Conservation (phyloP, 2,888 invertebrate genomes). For the Leucophora obtusa region DNA sequence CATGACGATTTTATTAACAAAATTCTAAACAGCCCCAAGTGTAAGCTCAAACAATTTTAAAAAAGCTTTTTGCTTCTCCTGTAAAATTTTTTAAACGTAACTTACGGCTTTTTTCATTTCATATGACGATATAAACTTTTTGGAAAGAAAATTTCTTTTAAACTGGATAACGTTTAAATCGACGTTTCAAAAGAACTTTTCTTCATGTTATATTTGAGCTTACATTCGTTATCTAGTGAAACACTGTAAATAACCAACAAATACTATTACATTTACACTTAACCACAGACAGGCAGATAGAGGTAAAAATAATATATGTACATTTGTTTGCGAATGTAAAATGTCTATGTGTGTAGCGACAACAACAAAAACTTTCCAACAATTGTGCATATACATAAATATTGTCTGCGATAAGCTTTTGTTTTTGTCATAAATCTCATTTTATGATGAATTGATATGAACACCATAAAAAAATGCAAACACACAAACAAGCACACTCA, state of each 20-base stretch:
- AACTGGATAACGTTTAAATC: too few relatives aligned
- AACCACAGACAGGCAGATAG: slow-evolving; percentile 36
- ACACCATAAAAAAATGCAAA: slow-evolving; percentile 54
- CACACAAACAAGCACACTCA: slow-evolving; percentile 26
- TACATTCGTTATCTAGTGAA: too few relatives aligned
- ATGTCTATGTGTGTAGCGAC: neutral
- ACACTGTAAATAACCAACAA: neutral
- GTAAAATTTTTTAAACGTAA: too few relatives aligned
- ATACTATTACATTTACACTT: slow-evolving; percentile 38
- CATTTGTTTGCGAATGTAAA: neutral
- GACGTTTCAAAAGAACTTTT: neutral
- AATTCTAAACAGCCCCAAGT: too few relatives aligned
- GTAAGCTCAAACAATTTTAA: too few relatives aligned
- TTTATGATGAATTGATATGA: slow-evolving; percentile 77
- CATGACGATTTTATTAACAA: too few relatives aligned
- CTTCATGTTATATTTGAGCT: neutral
- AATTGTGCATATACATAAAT: slow-evolving; percentile 51
- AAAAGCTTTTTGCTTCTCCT: too few relatives aligned
- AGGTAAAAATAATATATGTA: slow-evolving; percentile 44
- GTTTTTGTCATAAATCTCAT: slow-evolving; percentile 78
- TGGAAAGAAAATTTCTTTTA: too few relatives aligned
- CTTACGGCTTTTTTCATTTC: too few relatives aligned
- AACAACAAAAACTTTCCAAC: slow-evolving; percentile 37
- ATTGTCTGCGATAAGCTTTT: slow-evolving; percentile 77
- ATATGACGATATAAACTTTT: too few relatives aligned